These are phyloP conservation scores for Odontocolon sp. DNA, from an alignment of 2,888 invertebrate species.

Conservation along the genomic window DNA sequence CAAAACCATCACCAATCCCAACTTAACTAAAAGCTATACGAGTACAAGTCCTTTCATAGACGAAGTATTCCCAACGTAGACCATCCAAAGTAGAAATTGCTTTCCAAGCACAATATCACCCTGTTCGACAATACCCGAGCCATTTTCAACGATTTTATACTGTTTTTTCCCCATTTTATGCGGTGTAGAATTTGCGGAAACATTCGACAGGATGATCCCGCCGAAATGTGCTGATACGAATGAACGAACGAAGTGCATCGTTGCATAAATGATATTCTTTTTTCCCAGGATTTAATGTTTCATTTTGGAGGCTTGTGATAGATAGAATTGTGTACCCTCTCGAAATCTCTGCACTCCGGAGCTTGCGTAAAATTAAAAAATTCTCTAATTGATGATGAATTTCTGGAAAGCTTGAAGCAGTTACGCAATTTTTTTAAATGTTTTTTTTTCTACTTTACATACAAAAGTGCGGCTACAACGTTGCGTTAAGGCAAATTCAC, in stretches of 20 bases:
- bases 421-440: too few species aligned
- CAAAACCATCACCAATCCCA: constrained; percentile 13
- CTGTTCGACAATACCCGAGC: constrained; percentile 7
- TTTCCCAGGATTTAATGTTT: constrained; percentile 23
- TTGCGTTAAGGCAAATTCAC: too few species aligned
- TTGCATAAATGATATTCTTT: constrained; percentile 16
- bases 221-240: constrained; percentile 8
- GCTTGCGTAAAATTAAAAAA: too few species aligned
- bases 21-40: constrained; percentile 22
- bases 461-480: too few species aligned
- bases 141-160: constrained; percentile 23
- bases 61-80: constrained; percentile 4
- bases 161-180: background rate
- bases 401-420: background rate
- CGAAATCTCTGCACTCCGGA: too few species aligned
- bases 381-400: background rate
- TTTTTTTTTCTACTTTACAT: too few species aligned
- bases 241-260: background rate
- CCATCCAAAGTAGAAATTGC: constrained; percentile 24
- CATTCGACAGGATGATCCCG: constrained; percentile 14
- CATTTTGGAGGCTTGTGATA: too few species aligned
- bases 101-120: constrained; percentile 12
- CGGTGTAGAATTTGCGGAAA: background rate
- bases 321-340: too few species aligned
- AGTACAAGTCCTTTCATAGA: constrained; percentile 5